A percentile compares a stretch with the other conserved stretches of the same genome.
Evolutionary conservation across 2,113 vertebrate genomes (phyloP).

Genomic region (Boleophthalmus pectinirostris): DNA sequence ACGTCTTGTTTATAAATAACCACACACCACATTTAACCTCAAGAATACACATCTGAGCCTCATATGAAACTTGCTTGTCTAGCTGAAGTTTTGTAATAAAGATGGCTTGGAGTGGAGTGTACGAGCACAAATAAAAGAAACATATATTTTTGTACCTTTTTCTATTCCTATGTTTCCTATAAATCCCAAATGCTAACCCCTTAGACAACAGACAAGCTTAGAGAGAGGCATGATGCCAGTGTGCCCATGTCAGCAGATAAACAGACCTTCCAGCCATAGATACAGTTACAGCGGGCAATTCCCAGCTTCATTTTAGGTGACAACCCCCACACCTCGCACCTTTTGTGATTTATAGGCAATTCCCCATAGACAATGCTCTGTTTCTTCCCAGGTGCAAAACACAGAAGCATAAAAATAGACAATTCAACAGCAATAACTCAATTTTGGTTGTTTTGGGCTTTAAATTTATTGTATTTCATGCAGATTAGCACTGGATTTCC

Average conservation of each 20-base stretch:
- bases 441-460: not conserved
- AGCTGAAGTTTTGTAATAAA: not conserved
- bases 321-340: slow-evolving; percentile 3
- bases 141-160: not conserved
- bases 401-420: slow-evolving; percentile 3
- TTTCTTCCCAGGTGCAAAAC: not conserved
- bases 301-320: slow-evolving; percentile 10
- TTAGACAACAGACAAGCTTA: not conserved
- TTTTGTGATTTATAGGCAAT: slow-evolving; percentile 7
- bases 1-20: too few relatives aligned
- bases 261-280: not conserved
- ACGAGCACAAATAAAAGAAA: too few relatives aligned
- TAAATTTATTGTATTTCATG: not conserved
- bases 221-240: too few relatives aligned
- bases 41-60: not conserved
- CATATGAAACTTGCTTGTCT: not conserved
- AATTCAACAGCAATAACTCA: not conserved
- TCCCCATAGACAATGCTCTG: not conserved
- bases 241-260: not conserved
- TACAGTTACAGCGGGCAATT: not conserved
- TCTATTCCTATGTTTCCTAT: not conserved
- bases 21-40: too few relatives aligned
- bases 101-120: not conserved
- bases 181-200: not conserved
- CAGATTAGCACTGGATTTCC: not conserved